Conservation (phyloP, 2,888 invertebrate genomes). For the Odontothrips loti region DNA sequence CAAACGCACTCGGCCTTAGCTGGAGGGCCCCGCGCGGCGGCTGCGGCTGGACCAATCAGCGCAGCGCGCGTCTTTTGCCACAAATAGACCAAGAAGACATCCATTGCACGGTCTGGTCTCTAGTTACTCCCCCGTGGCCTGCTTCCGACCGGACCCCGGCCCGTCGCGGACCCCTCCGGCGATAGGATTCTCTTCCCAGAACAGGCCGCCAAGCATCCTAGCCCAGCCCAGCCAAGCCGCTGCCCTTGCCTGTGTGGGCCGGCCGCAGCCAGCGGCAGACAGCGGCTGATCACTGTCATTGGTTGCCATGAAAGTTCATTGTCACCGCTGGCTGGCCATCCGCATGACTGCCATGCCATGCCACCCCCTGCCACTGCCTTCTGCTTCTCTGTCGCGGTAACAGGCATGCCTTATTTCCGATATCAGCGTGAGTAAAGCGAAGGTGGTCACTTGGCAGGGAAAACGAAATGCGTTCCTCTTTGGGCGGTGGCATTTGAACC, state of each 20-base stretch:
- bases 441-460: background rate
- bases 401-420: no score
- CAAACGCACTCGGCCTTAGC: background rate
- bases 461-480: background rate
- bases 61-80: background rate
- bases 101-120: background rate
- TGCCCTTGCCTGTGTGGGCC: background rate
- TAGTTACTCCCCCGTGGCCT: background rate
- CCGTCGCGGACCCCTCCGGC: background rate
- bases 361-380: background rate
- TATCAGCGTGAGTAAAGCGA: background rate
- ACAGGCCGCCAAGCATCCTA: background rate
- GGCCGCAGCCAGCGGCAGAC: background rate
- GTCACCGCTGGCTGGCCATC: background rate
- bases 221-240: no score
- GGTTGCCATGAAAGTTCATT: conserved; percentile 15
- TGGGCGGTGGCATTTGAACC: no score
- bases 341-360: background rate
- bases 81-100: conserved; percentile 20
- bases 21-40: no score
- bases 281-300: conserved; percentile 5
- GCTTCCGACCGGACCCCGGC: background rate
- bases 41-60: background rate
- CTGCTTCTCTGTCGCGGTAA: background rate
- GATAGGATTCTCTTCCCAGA: conserved; percentile 9